Conservation (phyloP, 2,888 invertebrate species). For the Pyrgus malvae region DNA sequence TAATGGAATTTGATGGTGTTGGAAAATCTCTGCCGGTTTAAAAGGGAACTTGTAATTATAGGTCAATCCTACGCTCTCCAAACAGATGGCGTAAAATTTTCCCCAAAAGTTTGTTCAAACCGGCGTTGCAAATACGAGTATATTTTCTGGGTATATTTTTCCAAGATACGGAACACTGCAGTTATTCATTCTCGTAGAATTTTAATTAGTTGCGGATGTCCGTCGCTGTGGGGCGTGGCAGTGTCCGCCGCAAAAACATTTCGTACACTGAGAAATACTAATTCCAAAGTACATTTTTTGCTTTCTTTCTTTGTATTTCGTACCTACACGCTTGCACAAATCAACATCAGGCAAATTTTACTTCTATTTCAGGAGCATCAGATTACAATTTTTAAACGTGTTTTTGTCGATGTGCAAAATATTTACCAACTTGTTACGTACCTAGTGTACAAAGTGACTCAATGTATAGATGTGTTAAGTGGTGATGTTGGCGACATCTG, state of each 20-base stretch:
- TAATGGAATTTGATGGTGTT: constrained; percentile 74
- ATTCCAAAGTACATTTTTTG: neutral
- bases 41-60: constrained; percentile 62
- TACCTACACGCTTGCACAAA: too few relatives aligned
- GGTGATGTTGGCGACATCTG: too few relatives aligned
- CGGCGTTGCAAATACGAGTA: too few relatives aligned
- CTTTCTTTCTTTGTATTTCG: neutral
- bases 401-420: too few relatives aligned
- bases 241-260: constrained; percentile 25
- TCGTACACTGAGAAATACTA: neutral
- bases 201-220: constrained; percentile 75
- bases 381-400: too few relatives aligned
- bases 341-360: too few relatives aligned
- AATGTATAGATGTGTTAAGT: too few relatives aligned
- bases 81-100: constrained; percentile 36
- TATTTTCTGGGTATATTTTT: constrained; percentile 29
- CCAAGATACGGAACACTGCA: constrained; percentile 56
- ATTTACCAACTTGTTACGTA: too few relatives aligned
- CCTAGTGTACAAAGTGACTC: too few relatives aligned
- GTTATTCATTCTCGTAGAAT: constrained; percentile 71
- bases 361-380: too few relatives aligned
- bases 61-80: constrained; percentile 48
- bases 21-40: constrained; percentile 57
- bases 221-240: constrained; percentile 36
- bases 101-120: neutral